Evolutionary conservation across 2,888 invertebrate species (phyloP).

Genomic region (Hyposoter didymator): DNA sequence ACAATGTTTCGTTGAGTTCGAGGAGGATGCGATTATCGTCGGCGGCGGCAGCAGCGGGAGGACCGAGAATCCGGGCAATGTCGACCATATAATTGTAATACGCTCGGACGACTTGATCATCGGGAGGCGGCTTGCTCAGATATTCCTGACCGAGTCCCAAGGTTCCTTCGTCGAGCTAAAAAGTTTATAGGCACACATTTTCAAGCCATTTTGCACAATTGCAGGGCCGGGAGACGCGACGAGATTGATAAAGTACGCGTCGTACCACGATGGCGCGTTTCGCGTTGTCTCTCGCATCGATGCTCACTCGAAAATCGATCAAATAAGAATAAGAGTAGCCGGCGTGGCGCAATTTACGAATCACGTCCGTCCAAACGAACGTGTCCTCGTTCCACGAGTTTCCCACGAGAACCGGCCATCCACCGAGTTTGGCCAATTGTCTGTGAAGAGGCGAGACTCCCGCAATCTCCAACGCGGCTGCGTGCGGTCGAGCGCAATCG

Average conservation of each 20-base stretch:
- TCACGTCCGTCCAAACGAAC: too few species aligned
- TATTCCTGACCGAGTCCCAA: constrained; percentile 89
- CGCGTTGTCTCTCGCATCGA: constrained; percentile 95
- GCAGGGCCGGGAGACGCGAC: too few species aligned
- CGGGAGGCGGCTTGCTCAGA: background rate
- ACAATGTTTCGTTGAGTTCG: background rate
- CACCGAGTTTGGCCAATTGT: too few species aligned
- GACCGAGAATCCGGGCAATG: background rate
- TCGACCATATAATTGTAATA: constrained; percentile 15
- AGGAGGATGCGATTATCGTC: background rate
- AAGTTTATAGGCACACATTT: constrained; percentile 49
- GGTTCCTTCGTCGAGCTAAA: constrained; percentile 94
- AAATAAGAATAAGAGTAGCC: constrained; percentile 96
- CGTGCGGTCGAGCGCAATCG: too few species aligned
- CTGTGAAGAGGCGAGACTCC: too few species aligned
- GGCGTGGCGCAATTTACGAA: constrained; percentile 78
- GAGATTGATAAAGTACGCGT: too few species aligned
- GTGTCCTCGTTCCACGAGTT: too few species aligned
- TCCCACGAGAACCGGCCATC: too few species aligned
- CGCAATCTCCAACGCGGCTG: too few species aligned
- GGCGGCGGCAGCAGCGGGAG: too few species aligned
- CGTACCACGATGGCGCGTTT: constrained; percentile 93
- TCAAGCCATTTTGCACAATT: too few species aligned
- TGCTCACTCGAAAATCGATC: constrained; percentile 94
- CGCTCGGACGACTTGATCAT: background rate